phyloP scores from a whole-genome alignment of 2,797 vertebrate species.

The Lacerta agilis region DNA sequence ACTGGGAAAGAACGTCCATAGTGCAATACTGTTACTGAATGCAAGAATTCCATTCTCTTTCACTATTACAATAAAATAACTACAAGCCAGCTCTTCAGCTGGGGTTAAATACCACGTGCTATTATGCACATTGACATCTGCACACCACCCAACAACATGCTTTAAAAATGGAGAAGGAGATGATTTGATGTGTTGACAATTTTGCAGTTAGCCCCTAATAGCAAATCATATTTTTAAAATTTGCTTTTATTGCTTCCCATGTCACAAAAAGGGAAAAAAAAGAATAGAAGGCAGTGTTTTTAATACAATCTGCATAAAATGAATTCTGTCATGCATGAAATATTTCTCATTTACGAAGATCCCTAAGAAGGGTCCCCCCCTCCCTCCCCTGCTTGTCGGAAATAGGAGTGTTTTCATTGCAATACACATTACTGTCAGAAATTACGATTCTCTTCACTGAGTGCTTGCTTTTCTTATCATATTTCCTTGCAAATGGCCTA shows the following conservation, averaged over 20 bases:
- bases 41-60: not conserved
- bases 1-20: not conserved
- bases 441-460: constrained; percentile 24
- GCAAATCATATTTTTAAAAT: constrained; percentile 29
- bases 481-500: constrained; percentile 19
- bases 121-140: not conserved
- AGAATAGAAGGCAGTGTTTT: constrained; percentile 47
- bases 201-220: constrained; percentile 18
- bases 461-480: constrained; percentile 39
- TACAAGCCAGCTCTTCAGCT: not conserved
- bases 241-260: constrained; percentile 53
- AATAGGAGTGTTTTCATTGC: constrained; percentile 63
- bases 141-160: not conserved
- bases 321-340: constrained; percentile 57
- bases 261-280: constrained; percentile 1
- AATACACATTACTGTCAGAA: constrained; percentile 50
- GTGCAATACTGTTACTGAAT: not conserved
- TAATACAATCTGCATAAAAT: constrained; percentile 54
- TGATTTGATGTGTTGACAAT: not conserved
- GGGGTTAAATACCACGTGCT: not conserved
- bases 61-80: not conserved
- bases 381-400: constrained; percentile 22
- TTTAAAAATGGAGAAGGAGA: constrained; percentile 22
- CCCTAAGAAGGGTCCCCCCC: constrained; percentile 24
- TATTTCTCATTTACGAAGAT: constrained; percentile 61